phyloP scores from a whole-genome alignment of 2,888 invertebrate genomes.

The Andrena trimmerana region DNA sequence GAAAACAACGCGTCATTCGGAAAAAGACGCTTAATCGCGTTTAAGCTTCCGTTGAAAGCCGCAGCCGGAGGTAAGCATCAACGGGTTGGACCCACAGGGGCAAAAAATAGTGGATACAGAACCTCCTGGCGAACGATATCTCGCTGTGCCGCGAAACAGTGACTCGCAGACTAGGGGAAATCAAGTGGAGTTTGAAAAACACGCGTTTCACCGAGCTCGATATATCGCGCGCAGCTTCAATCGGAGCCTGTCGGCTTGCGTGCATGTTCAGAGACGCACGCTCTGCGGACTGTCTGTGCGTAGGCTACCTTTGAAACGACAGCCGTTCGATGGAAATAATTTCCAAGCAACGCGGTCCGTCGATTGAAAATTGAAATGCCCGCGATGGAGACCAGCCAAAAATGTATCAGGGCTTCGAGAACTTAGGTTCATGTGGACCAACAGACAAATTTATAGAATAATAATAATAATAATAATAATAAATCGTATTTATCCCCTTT shows the following conservation, averaged over 20 bases:
- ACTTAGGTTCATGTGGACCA: constrained; percentile 52
- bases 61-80: background rate
- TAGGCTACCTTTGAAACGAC: background rate
- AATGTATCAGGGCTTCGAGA: constrained; percentile 42
- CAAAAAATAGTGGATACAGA: background rate
- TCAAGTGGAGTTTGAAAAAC: background rate
- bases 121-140: background rate
- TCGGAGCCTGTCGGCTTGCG: background rate
- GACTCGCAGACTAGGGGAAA: background rate
- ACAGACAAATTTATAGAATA: constrained; percentile 52
- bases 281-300: background rate
- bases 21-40: constrained; percentile 36
- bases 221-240: too few species aligned
- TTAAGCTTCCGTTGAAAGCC: constrained; percentile 15
- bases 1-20: constrained; percentile 30
- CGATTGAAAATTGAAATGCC: constrained; percentile 26
- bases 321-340: constrained; percentile 16
- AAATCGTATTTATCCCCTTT: too few species aligned
- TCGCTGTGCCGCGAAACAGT: background rate
- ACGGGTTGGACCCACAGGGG: background rate
- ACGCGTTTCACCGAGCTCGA: background rate
- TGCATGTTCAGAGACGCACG: too few species aligned
- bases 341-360: background rate
- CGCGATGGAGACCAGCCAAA: background rate
- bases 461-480: background rate